Conservation (phyloP, 2,113 vertebrate genomes). For the Strix uralensis region DNA sequence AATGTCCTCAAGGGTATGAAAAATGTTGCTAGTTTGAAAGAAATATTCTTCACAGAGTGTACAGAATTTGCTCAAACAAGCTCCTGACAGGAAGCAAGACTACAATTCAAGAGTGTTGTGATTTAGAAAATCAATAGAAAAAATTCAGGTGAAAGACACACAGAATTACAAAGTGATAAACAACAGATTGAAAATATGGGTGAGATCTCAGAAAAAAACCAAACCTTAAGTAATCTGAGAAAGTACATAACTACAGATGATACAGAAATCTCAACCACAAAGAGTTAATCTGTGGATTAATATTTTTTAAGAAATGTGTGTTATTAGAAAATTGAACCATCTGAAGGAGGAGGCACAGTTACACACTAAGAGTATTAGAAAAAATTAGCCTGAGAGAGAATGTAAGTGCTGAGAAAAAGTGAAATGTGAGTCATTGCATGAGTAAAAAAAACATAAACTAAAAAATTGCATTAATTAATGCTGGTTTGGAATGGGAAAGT, state of each 20-base stretch:
- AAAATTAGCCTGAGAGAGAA: not conserved
- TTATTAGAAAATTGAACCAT: not conserved
- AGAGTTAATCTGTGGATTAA: not conserved
- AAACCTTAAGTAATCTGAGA: not conserved
- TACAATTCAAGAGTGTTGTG: not conserved
- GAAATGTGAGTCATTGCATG: not conserved
- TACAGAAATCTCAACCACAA: not conserved
- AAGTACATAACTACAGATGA: not conserved
- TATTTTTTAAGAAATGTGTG: not conserved
- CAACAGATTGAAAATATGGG: not conserved
- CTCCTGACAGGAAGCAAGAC: not conserved
- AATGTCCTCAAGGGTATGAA: not conserved
- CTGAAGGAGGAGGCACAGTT: not conserved
- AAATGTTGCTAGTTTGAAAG: not conserved
- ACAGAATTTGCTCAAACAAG: not conserved
- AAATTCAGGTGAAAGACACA: not conserved
- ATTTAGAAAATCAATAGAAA: not conserved
- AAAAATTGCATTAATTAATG: not conserved
- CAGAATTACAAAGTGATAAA: not conserved
- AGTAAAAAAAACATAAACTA: not conserved
- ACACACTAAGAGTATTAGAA: not conserved
- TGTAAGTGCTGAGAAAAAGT: not conserved
- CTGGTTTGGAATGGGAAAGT: not conserved
- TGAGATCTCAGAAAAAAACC: not conserved
- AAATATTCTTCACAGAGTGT: not conserved